phyloP scores from a whole-genome alignment of 2,888 invertebrate species.

The Meliscaeva auricollis region DNA sequence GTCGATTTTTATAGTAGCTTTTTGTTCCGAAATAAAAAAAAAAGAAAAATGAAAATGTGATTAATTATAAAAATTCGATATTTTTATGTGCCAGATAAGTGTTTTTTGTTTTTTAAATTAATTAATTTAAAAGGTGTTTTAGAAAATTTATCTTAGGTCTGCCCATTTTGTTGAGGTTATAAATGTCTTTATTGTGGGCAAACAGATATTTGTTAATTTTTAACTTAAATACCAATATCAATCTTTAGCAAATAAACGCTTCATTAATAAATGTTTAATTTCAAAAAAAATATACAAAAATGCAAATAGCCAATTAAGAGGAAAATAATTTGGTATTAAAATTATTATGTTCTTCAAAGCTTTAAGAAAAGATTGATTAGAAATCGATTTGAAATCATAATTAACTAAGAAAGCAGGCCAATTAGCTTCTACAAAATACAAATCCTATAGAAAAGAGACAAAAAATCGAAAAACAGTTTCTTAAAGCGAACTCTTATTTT shows the following conservation, averaged over 20 bases:
- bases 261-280: neutral
- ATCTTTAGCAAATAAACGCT: neutral
- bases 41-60: neutral
- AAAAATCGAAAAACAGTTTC: too few species aligned
- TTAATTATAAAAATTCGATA: constrained; percentile 33
- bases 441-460: too few species aligned
- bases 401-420: too few species aligned
- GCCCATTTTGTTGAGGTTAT: neutral
- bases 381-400: too few species aligned
- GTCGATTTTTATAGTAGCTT: constrained; percentile 12
- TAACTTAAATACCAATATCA: constrained; percentile 2
- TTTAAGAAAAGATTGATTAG: too few species aligned
- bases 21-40: neutral
- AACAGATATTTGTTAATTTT: neutral
- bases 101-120: neutral
- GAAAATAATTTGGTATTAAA: neutral
- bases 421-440: too few species aligned
- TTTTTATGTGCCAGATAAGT: constrained; percentile 1
- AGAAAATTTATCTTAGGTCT: neutral
- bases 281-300: neutral
- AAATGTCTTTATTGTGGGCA: constrained; percentile 5
- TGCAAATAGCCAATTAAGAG: neutral
- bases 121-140: constrained; percentile 34
- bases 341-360: too few species aligned
- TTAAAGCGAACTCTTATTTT: too few species aligned